These are phyloP conservation scores for Callimorpha dominula DNA, from an alignment of 2,888 invertebrate genomes.

Conservation along the genomic window DNA sequence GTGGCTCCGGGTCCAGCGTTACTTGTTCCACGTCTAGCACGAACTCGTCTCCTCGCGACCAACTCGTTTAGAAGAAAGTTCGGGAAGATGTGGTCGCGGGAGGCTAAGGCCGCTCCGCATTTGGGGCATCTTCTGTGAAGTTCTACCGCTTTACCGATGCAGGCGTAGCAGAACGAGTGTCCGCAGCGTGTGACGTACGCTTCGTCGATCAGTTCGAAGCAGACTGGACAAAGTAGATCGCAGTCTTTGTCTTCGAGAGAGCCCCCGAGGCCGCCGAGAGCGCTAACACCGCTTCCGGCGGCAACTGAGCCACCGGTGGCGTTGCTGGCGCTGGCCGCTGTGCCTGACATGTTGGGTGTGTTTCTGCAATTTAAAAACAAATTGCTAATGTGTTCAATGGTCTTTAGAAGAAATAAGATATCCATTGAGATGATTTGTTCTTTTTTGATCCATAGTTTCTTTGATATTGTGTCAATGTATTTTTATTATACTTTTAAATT, in stretches of 20 bases:
- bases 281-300: slow-evolving; percentile 65
- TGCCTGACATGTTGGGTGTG: slow-evolving; percentile 23
- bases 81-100: slow-evolving; percentile 92
- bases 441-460: no score
- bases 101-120: slow-evolving; percentile 91
- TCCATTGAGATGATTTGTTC: no score
- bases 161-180: slow-evolving; percentile 95
- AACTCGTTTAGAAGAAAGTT: slow-evolving; percentile 95
- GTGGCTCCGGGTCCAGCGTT: slow-evolving; percentile 26
- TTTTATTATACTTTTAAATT: no score
- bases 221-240: slow-evolving; percentile 90
- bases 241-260: slow-evolving; percentile 90
- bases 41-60: slow-evolving; percentile 80
- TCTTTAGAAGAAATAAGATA: no score
- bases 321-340: slow-evolving; percentile 79
- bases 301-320: slow-evolving; percentile 53
- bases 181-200: slow-evolving; percentile 97
- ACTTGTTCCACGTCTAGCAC: slow-evolving; percentile 65
- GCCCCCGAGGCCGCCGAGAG: slow-evolving; percentile 88
- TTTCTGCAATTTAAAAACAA: slow-evolving; percentile 2
- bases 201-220: slow-evolving; percentile 95
- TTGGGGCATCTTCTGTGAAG: slow-evolving; percentile 91
- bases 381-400: no score
- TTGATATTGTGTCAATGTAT: no score
- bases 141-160: slow-evolving; percentile 95